Evolutionary conservation across 1,140 invertebrate genomes (phyloP).

Genomic region (Achatina immaculata): DNA sequence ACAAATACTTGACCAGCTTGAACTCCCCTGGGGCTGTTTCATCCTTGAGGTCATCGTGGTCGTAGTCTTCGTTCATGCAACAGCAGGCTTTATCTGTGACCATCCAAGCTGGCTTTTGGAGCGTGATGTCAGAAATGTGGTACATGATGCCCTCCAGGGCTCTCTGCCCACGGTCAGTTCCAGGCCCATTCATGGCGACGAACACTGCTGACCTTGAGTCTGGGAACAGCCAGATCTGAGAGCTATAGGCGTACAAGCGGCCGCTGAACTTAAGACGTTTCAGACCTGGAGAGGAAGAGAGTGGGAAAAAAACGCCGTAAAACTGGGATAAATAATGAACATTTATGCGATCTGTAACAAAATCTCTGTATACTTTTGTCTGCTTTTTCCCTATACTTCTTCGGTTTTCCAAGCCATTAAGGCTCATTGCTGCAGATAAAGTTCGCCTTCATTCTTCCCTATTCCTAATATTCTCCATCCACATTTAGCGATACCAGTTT

Average conservation of each 20-base stretch:
- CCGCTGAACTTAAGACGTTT: slow-evolving; percentile 17
- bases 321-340: not conserved
- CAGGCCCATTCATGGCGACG: slow-evolving; percentile 29
- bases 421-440: too few species aligned
- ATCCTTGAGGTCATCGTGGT: slow-evolving; percentile 9
- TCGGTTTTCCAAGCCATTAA: too few species aligned
- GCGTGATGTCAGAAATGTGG: slow-evolving; percentile 19
- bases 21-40: not conserved
- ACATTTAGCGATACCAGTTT: too few species aligned
- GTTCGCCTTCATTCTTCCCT: too few species aligned
- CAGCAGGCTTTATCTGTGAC: not conserved
- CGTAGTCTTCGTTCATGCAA: not conserved
- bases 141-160: slow-evolving; percentile 24
- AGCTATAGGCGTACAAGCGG: slow-evolving; percentile 10
- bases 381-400: too few species aligned
- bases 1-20: slow-evolving; percentile 6
- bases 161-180: not conserved
- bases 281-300: not conserved
- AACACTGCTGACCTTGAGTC: slow-evolving; percentile 1
- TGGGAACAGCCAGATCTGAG: slow-evolving; percentile 29
- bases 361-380: not conserved
- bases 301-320: not conserved
- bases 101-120: slow-evolving; percentile 18
- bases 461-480: too few species aligned
- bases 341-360: not conserved